Conservation (phyloP, 1,140 invertebrate genomes). For the Gryon sp. region DNA sequence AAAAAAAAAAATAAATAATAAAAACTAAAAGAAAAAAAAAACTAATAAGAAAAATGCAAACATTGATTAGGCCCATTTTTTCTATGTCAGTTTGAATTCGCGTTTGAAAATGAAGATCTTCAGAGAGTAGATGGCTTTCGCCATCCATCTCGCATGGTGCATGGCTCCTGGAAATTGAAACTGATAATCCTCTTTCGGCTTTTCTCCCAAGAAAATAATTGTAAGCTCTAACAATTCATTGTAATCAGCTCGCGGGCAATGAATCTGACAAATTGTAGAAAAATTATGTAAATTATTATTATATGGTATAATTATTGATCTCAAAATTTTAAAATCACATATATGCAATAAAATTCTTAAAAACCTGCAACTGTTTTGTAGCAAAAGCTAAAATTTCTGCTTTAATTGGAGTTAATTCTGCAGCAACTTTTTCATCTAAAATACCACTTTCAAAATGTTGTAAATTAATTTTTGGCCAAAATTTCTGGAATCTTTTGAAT, state of each 20-base stretch:
- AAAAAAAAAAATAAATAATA: too few relatives aligned
- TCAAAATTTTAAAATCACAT: too few relatives aligned
- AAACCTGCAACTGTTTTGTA: background rate
- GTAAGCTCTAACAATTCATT: slow-evolving; percentile 1
- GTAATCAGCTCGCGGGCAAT: slow-evolving; percentile 3
- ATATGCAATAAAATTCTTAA: too few relatives aligned
- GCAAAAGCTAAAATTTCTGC: background rate
- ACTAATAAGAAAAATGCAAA: too few relatives aligned
- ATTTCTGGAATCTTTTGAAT: slow-evolving; percentile 5
- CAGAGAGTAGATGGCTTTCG: too few relatives aligned
- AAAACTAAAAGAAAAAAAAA: too few relatives aligned
- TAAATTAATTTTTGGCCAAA: slow-evolving; percentile 1
- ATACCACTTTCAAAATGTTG: background rate
- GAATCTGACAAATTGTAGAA: too few relatives aligned
- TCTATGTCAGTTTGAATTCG: background rate
- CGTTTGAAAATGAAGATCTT: slow-evolving; percentile 2
- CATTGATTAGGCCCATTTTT: too few relatives aligned
- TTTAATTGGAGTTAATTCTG: background rate
- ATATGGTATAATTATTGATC: too few relatives aligned
- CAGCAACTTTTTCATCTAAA: background rate
- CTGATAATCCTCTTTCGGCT: background rate
- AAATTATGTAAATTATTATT: too few relatives aligned
- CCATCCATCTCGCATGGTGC: slow-evolving; percentile 5
- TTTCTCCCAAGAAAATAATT: background rate
- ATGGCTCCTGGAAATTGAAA: background rate